These are phyloP conservation scores for Rachycentron canadum DNA, from an alignment of 2,797 vertebrate species.

Conservation along the genomic window DNA sequence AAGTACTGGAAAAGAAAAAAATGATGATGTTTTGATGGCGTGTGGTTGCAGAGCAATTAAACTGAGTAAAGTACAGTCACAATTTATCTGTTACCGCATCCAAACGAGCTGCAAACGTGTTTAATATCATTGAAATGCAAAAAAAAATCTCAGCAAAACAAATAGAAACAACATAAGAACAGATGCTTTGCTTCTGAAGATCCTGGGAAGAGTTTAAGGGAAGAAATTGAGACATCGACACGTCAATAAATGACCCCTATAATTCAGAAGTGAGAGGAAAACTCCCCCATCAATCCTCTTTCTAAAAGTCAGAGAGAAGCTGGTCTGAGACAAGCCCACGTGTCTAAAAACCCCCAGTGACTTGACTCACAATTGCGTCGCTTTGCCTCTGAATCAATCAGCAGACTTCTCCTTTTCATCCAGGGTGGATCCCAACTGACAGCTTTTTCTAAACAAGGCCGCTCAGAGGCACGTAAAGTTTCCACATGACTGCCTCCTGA, in stretches of 20 bases:
- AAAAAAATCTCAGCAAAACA: not conserved
- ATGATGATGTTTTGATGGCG: too few relatives aligned
- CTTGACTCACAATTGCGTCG: not conserved
- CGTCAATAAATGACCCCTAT: not conserved
- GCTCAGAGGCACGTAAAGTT: not conserved
- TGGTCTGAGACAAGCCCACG: not conserved
- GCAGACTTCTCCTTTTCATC: constrained; percentile 5
- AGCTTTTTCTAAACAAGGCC: constrained; percentile 19
- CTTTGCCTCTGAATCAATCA: constrained; percentile 14
- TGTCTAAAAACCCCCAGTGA: constrained; percentile 5
- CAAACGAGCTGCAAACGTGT: not conserved
- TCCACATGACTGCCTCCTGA: constrained; percentile 32
- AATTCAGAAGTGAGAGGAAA: too few relatives aligned
- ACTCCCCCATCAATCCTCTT: not conserved
- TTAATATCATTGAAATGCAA: not conserved
- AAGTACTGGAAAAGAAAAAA: too few relatives aligned
- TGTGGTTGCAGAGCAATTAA: too few relatives aligned
- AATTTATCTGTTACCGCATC: too few relatives aligned
- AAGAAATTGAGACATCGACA: not conserved
- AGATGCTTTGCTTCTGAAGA: not conserved
- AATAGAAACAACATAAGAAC: not conserved
- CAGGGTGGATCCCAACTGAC: constrained; percentile 34
- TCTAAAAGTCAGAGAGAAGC: not conserved
- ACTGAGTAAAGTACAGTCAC: too few relatives aligned
- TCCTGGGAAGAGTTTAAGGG: not conserved